Conservation (phyloP, 2,888 invertebrate genomes). For the Dasypolia templi region DNA sequence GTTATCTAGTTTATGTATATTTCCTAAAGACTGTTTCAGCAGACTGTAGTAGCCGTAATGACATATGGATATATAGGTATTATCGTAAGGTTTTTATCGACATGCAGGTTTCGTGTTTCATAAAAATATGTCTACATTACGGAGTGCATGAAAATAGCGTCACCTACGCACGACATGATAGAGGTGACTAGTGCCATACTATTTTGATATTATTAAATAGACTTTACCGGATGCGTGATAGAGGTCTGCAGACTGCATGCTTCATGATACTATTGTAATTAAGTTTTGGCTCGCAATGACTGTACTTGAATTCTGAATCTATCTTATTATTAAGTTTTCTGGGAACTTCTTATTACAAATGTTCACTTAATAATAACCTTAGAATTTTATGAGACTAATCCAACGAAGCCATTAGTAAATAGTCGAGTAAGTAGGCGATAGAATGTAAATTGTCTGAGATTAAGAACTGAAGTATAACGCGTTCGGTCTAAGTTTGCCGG, state of each 20-base stretch:
- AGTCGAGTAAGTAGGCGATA: background rate
- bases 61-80: background rate
- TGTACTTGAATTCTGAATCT: background rate
- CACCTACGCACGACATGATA: background rate
- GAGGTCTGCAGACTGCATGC: background rate
- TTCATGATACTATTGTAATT: background rate
- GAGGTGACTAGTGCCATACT: background rate
- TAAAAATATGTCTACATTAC: background rate
- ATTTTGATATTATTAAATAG: conserved; percentile 8
- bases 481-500: too few species aligned
- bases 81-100: background rate
- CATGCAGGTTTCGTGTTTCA: background rate
- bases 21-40: background rate
- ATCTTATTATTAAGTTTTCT: background rate
- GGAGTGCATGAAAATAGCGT: background rate
- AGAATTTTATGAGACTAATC: too few species aligned
- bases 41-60: background rate
- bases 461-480: background rate
- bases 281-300: background rate
- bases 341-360: too few species aligned
- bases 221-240: conserved; percentile 11
- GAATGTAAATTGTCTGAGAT: background rate
- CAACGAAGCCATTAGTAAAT: too few species aligned
- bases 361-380: background rate
- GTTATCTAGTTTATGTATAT: too few species aligned